phyloP scores from a whole-genome alignment of 2,797 vertebrate species.

The Ptychadena robeensis region DNA sequence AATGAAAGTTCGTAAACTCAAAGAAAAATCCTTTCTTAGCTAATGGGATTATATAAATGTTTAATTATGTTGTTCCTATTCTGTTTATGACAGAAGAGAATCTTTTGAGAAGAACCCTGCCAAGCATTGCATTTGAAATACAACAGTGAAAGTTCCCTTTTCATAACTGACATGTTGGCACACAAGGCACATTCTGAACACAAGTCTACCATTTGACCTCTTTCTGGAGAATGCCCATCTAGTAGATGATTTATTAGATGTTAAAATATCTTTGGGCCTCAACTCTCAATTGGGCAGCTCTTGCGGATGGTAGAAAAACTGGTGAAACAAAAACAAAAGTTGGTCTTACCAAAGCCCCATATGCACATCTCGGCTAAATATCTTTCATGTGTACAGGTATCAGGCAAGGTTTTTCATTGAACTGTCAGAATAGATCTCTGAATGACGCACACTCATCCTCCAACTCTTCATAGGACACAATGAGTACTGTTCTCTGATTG shows the following conservation, averaged over 20 bases:
- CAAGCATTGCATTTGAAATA: constrained; percentile 72
- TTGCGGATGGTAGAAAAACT: neutral
- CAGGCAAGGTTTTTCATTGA: no score
- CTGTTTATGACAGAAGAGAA: constrained; percentile 46
- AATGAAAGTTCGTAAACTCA: constrained; percentile 74
- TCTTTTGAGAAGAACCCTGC: constrained; percentile 69
- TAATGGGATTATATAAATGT: constrained; percentile 65
- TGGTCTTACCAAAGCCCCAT: no score
- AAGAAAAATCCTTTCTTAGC: constrained; percentile 74
- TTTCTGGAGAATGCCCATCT: neutral
- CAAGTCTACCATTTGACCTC: constrained; percentile 13
- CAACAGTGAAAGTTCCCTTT: constrained; percentile 66
- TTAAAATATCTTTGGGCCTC: neutral
- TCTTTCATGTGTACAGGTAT: no score
- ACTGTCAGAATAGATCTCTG: no score
- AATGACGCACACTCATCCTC: no score
- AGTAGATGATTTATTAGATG: neutral
- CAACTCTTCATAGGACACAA: no score
- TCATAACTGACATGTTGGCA: constrained; percentile 72
- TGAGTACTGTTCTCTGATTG: no score
- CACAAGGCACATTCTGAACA: constrained; percentile 58
- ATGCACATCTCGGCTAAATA: no score
- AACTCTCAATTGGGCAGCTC: neutral
- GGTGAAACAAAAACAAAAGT: no score
- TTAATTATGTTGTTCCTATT: constrained; percentile 74